A percentile compares a stretch with the other conserved stretches of the same genome.
Evolutionary conservation across 2,113 vertebrate species (phyloP).

Genomic region (Grammomys surdaster): DNA sequence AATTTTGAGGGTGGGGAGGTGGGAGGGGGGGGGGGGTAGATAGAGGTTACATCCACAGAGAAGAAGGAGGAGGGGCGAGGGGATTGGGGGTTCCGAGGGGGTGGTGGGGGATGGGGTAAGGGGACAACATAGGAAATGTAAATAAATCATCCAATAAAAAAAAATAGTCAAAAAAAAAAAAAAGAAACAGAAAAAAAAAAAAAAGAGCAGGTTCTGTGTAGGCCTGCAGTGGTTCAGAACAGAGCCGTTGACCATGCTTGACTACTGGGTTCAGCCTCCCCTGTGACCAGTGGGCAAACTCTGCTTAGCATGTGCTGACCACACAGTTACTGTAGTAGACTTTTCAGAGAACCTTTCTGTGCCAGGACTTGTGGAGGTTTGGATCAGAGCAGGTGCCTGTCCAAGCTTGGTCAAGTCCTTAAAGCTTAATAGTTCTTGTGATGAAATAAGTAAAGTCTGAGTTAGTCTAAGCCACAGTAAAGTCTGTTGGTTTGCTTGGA

Average conservation of each 20-base stretch:
- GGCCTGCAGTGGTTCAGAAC: constrained; percentile 85
- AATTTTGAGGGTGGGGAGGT: no score
- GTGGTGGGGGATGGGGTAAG: no score
- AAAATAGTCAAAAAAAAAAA: no score
- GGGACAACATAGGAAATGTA: no score
- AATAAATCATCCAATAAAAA: no score
- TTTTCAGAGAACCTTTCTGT: neutral
- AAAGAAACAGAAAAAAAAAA: no score
- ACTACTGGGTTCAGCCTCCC: neutral
- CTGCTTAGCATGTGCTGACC: neutral
- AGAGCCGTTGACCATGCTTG: constrained; percentile 40
- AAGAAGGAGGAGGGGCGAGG: no score
- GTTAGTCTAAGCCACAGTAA: neutral
- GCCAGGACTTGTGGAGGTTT: neutral
- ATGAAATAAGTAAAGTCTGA: constrained; percentile 63
- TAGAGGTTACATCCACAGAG: no score
- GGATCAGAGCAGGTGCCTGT: neutral
- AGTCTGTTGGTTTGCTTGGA: neutral
- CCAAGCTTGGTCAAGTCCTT: neutral
- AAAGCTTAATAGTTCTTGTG: no score
- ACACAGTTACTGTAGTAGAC: neutral
- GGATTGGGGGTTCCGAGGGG: no score
- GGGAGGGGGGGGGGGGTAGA: no score
- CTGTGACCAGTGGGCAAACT: neutral
- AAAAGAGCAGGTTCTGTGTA: constrained; percentile 86